Evolutionary conservation across 2,113 vertebrate genomes (phyloP), one percentile per base, ranked within the genome.

Genomic region (Archocentrus centrarchus): DNA sequence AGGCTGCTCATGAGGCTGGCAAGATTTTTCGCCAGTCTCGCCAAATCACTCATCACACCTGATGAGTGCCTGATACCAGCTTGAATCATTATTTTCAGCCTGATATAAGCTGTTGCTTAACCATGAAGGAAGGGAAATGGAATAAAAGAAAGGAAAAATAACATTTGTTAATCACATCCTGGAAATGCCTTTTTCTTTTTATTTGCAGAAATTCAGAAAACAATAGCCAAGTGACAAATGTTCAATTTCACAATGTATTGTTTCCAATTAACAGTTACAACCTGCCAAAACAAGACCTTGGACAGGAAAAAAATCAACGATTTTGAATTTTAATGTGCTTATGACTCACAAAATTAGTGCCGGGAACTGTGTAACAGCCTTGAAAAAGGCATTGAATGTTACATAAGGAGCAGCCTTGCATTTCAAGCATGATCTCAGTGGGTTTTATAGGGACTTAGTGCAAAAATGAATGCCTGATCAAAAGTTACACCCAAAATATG

Each of bases 21-120:
- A 83, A 78, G n/a, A 85, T 70, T 83, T 81, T 86, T 83, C 18
- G 76, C 83, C 60, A 32, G 18, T 75, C 80, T 58, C 75, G 80
- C 89, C 90, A 92, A 81, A 88, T 78, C 68, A 79, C 70, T 87
- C 77, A 83, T 87, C 75, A 78, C 73, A 91, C 86, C 89, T 90
- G 80, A 91, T 83, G 83, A 73, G 68, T 1, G 68, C 47, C 6
- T 84, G 68, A 88, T 64, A 88, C 13, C 22, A 58, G 77, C 78
- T 62, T 68, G 80, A 86, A 82, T 89, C 68, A 80, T 80, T 68
- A 86, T 91, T 82, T 81, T 75, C 62, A 86, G 47, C 83, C 17
- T 41, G 57, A 83, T 59, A 85, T 24, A 77, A 78, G 55, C 68
- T 73, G 68, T 73, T 73, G 68, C 68, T 30, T 73, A 73, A 73